phyloP scores from a whole-genome alignment of 2,797 vertebrate species.

The Sylvilagus floridanus region DNA sequence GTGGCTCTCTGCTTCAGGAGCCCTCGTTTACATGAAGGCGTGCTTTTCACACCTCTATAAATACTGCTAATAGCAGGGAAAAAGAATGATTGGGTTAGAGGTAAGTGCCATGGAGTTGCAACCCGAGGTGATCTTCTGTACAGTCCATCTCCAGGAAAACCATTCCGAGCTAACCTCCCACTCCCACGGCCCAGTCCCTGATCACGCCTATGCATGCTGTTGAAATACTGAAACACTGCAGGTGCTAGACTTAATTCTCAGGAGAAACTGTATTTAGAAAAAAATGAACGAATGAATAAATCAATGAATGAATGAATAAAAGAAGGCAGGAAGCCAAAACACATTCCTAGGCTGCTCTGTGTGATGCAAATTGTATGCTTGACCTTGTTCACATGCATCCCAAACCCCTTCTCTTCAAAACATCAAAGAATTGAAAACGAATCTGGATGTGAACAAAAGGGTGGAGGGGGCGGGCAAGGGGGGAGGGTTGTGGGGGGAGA shows the following conservation, averaged over 20 bases:
- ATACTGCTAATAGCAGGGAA: constrained; percentile 64
- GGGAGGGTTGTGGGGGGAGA: no score
- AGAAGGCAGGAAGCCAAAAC: not conserved
- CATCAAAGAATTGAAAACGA: no score
- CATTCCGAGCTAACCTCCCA: constrained; percentile 32
- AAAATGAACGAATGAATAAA: constrained; percentile 33
- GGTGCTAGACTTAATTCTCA: constrained; percentile 62
- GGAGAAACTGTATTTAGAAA: constrained; percentile 68
- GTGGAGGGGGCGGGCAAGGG: no score
- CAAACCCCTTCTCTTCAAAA: constrained; percentile 15
- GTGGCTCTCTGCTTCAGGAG: constrained; percentile 24
- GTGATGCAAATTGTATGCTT: not conserved
- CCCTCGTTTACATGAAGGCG: constrained; percentile 59
- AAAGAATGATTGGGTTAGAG: constrained; percentile 50
- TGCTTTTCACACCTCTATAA: constrained; percentile 74
- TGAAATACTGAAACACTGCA: constrained; percentile 57
- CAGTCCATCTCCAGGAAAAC: constrained; percentile 65
- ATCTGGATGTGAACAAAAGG: no score
- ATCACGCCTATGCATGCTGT: not conserved
- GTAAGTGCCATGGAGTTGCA: not conserved
- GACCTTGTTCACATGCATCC: not conserved
- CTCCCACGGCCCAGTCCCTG: not conserved
- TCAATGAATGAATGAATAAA: not conserved
- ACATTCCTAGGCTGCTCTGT: not conserved
- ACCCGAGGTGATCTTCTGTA: constrained; percentile 59